Evolutionary conservation across 1,140 invertebrate species (phyloP), one percentile per base, ranked within the genome.

Genomic region (Orussus abietinus): DNA sequence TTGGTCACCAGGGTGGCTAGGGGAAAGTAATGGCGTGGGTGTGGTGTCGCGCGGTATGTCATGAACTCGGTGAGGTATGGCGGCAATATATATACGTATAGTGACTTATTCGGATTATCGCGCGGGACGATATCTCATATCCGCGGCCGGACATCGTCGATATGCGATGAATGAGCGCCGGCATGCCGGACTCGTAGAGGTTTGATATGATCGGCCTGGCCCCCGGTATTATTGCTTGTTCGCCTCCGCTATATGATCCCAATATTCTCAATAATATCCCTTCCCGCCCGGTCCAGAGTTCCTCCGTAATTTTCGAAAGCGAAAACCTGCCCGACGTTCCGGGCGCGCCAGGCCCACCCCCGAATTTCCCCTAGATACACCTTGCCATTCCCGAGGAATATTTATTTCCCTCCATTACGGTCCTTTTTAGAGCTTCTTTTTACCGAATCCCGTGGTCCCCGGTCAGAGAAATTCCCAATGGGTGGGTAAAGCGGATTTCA

Each of bases 101-200:
- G 31, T 60, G 64, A 64, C 64, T 69, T 62, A 62, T 69, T 57
- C 53, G 66, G 61, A 68, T 68, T 67, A 69, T 66, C 58, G 59
- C 56, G 45, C 45, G 33, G 49, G 52, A 47, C 60, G 62, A 69
- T 71, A 69, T 71, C 69, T 73, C 69, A 73, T 73, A 73, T 72
- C 62, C 56, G 34, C 48, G 34, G 51, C 58, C 47, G 63, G 64
- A 65, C 66, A 64, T 62, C 59, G 58, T 66, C 66, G 69, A 73
- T 69, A 72, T 72, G 67, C 69, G 62, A 73, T 57, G 69, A 72
- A 73, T 73, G 69, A 69, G 59, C 55, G 47, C 45, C 45, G 57
- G 57, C 57, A 65, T 57, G 64, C 62, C 46, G 51, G 57, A 64
- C 66, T 59, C 53, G 64, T 55, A 38, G n/a, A n/a, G 42, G 48